These are phyloP conservation scores for Meteorus sp. DNA, from an alignment of 1,140 invertebrate genomes.

Conservation along the genomic window DNA sequence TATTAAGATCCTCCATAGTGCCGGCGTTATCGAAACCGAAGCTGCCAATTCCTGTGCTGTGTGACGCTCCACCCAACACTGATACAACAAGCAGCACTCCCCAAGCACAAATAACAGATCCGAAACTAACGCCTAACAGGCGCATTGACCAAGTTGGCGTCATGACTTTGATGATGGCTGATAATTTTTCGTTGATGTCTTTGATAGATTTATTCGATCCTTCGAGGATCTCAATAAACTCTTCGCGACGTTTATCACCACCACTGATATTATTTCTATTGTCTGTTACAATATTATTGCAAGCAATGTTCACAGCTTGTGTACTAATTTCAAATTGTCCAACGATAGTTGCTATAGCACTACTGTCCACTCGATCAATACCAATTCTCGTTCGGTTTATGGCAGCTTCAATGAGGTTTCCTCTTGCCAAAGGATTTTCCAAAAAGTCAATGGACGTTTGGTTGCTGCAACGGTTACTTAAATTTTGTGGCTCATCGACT, in stretches of 20 bases:
- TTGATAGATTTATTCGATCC: slow-evolving; percentile 43
- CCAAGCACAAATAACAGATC: slow-evolving; percentile 53
- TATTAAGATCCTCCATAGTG: slow-evolving; percentile 46
- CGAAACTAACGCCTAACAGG: slow-evolving; percentile 51
- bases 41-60: slow-evolving; percentile 43
- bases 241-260: slow-evolving; percentile 17
- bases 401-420: neutral
- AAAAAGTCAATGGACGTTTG: too few species aligned
- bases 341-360: slow-evolving; percentile 14
- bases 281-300: neutral
- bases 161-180: slow-evolving; percentile 51
- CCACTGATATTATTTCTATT: neutral
- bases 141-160: slow-evolving; percentile 51
- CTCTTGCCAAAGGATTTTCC: neutral
- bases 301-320: slow-evolving; percentile 14
- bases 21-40: slow-evolving; percentile 42
- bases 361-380: slow-evolving; percentile 1
- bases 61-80: slow-evolving; percentile 48
- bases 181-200: slow-evolving; percentile 47
- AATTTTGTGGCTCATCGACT: neutral
- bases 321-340: slow-evolving; percentile 10
- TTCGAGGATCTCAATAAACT: slow-evolving; percentile 38
- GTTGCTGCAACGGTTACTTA: neutral
- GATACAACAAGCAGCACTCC: slow-evolving; percentile 49
- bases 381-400: neutral